Percentiles rank a stretch among this genome's conserved stretches.
Evolutionary conservation across 2,888 invertebrate species (phyloP).

Genomic region (Athalia rosae): DNA sequence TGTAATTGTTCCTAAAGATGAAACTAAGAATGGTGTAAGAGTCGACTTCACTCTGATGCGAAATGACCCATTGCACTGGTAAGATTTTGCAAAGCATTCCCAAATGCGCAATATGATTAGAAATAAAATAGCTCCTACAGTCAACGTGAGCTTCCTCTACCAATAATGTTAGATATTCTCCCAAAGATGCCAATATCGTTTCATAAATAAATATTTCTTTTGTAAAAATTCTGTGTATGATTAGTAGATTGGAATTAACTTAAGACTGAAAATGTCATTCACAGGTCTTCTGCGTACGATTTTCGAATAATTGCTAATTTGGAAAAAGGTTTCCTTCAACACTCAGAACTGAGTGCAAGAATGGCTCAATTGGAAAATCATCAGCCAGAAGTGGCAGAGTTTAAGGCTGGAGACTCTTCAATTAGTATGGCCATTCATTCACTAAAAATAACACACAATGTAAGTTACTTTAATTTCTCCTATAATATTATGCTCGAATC

Average conservation of each 20-base stretch:
- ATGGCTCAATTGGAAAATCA: conserved; percentile 83
- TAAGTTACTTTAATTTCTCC: conserved; percentile 69
- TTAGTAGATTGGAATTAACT: conserved; percentile 6
- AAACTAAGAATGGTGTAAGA: conserved; percentile 74
- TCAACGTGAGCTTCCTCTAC: no score
- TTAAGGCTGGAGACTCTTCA: conserved; percentile 81
- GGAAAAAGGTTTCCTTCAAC: conserved; percentile 63
- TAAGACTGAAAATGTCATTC: conserved; percentile 18
- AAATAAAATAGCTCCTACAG: conserved; percentile 39
- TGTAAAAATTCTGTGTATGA: neutral
- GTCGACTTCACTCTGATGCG: conserved; percentile 86
- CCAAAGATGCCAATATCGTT: neutral
- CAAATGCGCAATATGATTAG: conserved; percentile 41
- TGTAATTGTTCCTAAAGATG: conserved; percentile 77
- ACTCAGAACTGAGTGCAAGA: conserved; percentile 78
- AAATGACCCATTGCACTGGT: conserved; percentile 89
- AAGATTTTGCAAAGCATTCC: conserved; percentile 51
- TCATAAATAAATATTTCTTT: conserved; percentile 28
- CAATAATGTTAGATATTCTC: neutral
- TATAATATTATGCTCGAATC: neutral
- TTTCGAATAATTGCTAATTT: conserved; percentile 77
- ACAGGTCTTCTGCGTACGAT: conserved; percentile 84
- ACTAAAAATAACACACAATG: conserved; percentile 84
- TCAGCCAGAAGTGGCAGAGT: conserved; percentile 82
- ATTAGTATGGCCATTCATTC: conserved; percentile 81